Conservation (phyloP, 2,797 vertebrate genomes). For the Cyclura pinguis region DNA sequence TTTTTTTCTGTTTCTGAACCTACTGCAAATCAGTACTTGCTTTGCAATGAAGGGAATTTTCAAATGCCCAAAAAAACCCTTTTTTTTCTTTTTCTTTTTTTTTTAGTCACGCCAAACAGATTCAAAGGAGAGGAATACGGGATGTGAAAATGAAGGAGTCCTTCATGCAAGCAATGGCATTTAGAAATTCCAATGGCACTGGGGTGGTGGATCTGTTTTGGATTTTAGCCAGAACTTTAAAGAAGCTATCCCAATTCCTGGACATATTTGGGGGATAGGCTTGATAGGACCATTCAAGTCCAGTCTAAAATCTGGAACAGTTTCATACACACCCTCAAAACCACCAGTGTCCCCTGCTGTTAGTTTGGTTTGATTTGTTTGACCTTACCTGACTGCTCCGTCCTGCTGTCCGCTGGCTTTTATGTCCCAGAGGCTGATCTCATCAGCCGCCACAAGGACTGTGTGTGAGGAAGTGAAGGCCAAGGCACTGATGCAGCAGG, state of each 20-base stretch:
- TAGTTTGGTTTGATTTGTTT: background rate
- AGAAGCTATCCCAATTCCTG: no score
- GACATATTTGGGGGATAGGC: no score
- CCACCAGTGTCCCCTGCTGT: background rate
- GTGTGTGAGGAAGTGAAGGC: conserved; percentile 47
- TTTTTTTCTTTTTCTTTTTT: background rate
- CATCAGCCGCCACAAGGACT: conserved; percentile 59
- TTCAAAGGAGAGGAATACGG: background rate
- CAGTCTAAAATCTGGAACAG: no score
- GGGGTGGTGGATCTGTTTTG: no score
- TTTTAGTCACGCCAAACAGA: background rate
- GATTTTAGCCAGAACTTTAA: no score
- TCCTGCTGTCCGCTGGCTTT: background rate
- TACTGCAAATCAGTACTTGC: background rate
- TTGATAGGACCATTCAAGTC: no score
- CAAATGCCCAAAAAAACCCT: background rate
- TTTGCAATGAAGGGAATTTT: background rate
- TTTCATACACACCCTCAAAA: no score
- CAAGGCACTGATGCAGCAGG: conserved; percentile 47
- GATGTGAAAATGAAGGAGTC: no score
- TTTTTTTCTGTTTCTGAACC: background rate
- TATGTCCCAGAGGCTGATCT: conserved; percentile 47
- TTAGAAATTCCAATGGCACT: no score
- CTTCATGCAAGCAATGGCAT: no score
- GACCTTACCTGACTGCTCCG: conserved; percentile 12